Percentiles rank a stretch among this genome's conserved stretches.
Conservation (phyloP, 2,113 vertebrate species). For the Daubentonia madagascariensis region DNA sequence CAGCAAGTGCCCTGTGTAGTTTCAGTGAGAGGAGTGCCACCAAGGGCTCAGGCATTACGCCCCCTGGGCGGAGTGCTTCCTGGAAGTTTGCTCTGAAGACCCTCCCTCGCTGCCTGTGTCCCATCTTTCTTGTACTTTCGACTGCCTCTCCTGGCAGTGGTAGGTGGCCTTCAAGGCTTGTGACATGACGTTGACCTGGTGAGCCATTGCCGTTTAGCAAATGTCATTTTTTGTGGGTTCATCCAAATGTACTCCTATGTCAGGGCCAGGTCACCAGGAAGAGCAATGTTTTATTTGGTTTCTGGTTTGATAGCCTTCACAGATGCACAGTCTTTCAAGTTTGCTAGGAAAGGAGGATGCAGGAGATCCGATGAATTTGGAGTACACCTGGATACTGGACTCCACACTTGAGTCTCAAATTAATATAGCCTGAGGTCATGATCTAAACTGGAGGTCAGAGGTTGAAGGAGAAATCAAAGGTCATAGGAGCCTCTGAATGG, state of each 20-base stretch:
- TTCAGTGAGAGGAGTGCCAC: neutral
- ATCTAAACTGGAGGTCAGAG: neutral
- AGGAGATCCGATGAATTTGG: neutral
- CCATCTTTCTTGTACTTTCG: neutral
- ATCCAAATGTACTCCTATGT: neutral
- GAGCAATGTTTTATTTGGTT: neutral
- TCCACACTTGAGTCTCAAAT: neutral
- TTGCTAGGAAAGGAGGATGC: neutral
- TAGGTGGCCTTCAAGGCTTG: neutral
- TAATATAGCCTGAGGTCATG: no score
- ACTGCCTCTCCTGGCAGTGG: neutral
- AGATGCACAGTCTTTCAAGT: neutral
- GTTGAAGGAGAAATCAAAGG: neutral
- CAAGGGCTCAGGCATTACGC: neutral
- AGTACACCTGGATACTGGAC: neutral
- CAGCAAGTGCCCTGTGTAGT: neutral
- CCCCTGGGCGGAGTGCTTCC: fast-evolving
- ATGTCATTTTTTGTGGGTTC: neutral
- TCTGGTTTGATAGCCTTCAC: neutral
- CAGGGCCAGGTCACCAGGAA: neutral
- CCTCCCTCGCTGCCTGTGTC: neutral
- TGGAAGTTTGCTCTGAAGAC: neutral
- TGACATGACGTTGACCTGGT: neutral
- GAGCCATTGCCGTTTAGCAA: neutral
- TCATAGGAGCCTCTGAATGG: neutral